Percentiles rank a stretch among this genome's conserved stretches.
Evolutionary conservation across 2,888 invertebrate species (phyloP).

Genomic region (Nemurella pictetii): DNA sequence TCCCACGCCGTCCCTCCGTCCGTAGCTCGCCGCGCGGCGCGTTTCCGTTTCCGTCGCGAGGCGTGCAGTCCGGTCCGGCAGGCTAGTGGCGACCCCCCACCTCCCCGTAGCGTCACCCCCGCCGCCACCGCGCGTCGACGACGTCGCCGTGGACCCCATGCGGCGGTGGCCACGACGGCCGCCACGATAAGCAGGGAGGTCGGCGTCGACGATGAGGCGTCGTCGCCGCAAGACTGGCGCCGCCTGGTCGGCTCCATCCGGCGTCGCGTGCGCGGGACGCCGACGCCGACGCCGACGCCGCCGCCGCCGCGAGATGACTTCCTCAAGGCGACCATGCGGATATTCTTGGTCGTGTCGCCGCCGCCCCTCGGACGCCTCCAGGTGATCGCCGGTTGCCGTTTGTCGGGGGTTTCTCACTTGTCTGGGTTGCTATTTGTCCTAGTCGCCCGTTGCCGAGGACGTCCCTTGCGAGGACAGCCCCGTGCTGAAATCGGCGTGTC

Average conservation of each 20-base stretch:
- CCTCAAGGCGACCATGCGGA: conserved; percentile 72
- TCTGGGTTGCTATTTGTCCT: neutral
- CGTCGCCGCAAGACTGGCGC: conserved; percentile 52
- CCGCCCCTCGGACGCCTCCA: conserved; percentile 65
- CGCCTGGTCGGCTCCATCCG: conserved; percentile 55
- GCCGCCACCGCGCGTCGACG: too few relatives aligned
- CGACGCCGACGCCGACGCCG: neutral
- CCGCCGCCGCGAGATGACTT: conserved; percentile 64
- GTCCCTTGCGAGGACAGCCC: too few relatives aligned
- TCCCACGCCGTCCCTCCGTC: conserved; percentile 2
- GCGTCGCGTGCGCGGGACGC: conserved; percentile 51
- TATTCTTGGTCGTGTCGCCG: conserved; percentile 72
- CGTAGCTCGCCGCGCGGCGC: neutral
- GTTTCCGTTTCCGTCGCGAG: neutral
- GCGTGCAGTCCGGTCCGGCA: neutral
- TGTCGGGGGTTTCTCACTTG: too few relatives aligned
- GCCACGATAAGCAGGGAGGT: conserved; percentile 13
- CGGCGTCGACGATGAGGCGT: conserved; percentile 23
- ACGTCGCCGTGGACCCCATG: neutral
- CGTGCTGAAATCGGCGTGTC: too few relatives aligned
- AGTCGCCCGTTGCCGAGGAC: too few relatives aligned
- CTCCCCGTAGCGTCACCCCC: neutral
- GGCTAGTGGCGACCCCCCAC: neutral
- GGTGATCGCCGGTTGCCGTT: conserved; percentile 54
- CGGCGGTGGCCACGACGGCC: neutral